A percentile compares a stretch with the other conserved stretches of the same genome.
These are phyloP conservation scores for Philhelius pedissequus DNA, from an alignment of 2,888 invertebrate genomes.

Conservation along the genomic window DNA sequence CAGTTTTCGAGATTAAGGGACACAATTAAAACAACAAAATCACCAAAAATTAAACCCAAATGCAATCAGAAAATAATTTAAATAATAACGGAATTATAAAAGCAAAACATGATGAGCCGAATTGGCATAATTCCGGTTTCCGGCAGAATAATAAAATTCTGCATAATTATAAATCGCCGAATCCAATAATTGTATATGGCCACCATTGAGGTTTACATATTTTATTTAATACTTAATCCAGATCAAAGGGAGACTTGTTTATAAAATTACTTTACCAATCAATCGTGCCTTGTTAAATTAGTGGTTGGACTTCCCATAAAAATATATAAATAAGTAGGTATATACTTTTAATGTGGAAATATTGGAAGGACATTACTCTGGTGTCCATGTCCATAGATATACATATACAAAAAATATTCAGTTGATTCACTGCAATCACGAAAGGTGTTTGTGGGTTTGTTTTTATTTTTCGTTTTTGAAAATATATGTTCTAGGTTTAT, in stretches of 20 bases:
- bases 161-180: conserved; percentile 14
- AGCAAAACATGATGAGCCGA: conserved; percentile 4
- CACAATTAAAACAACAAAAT: not conserved
- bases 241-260: conserved; percentile 24
- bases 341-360: not conserved
- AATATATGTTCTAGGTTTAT: not conserved
- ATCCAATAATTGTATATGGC: not conserved
- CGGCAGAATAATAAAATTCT: conserved; percentile 27
- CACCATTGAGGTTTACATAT: not conserved
- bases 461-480: not conserved
- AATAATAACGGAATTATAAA: conserved; percentile 21
- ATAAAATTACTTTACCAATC: conserved; percentile 45
- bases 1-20: not conserved
- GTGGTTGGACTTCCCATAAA: conserved; percentile 26
- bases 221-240: conserved; percentile 33
- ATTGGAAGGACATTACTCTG: too few species aligned
- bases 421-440: not conserved
- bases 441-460: not conserved
- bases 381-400: too few species aligned
- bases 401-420: not conserved
- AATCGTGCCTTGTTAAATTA: conserved; percentile 31
- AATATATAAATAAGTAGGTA: too few species aligned
- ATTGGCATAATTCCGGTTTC: conserved; percentile 16
- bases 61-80: conserved; percentile 28
- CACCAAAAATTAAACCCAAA: not conserved